Evolutionary conservation across 1,140 invertebrate species (phyloP).

Genomic region (Holotrichia oblita): DNA sequence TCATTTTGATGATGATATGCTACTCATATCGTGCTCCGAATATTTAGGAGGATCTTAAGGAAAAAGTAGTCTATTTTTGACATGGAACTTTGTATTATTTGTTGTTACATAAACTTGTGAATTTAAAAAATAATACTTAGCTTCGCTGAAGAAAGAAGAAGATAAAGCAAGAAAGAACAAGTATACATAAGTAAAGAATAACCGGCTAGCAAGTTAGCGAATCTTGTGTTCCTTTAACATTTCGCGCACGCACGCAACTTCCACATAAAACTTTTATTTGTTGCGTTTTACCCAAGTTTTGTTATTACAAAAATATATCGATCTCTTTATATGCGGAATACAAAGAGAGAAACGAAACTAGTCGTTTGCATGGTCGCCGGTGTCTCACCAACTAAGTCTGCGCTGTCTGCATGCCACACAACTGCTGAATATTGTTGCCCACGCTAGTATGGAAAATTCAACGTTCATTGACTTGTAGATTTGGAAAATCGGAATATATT

Average conservation of each 20-base stretch:
- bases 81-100: neutral
- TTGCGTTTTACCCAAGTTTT: neutral
- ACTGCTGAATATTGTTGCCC: neutral
- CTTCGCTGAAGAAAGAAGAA: neutral
- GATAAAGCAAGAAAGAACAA: neutral
- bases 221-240: neutral
- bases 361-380: neutral
- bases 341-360: neutral
- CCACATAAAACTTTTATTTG: conserved; percentile 13
- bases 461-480: conserved; percentile 16
- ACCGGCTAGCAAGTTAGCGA: neutral
- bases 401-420: neutral
- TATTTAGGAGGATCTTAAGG: neutral
- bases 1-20: neutral
- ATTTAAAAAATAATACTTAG: neutral
- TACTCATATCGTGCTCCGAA: neutral
- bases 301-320: conserved; percentile 9
- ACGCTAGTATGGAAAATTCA: neutral
- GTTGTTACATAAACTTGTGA: neutral
- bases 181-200: neutral
- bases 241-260: conserved; percentile 1
- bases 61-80: neutral
- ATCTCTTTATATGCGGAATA: neutral
- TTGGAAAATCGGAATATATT: conserved; percentile 3
- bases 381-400: neutral